phyloP scores from a whole-genome alignment of 2,888 invertebrate species.

The Abrostola triplasia region DNA sequence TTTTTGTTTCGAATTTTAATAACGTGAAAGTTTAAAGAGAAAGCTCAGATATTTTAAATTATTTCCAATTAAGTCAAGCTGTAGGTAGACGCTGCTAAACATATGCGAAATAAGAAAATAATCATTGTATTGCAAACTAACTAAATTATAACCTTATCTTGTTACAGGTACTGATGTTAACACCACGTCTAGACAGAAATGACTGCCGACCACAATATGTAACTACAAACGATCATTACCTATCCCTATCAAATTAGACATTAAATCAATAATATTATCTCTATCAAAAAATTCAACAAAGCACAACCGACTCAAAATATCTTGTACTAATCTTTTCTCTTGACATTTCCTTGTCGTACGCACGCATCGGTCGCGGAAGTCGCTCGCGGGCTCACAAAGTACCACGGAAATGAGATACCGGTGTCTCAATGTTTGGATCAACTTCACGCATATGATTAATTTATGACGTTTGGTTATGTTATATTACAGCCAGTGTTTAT shows the following conservation, averaged over 20 bases:
- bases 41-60: too few relatives aligned
- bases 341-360: constrained; percentile 14
- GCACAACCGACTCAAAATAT: constrained; percentile 6
- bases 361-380: constrained; percentile 39
- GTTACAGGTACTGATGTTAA: constrained; percentile 48
- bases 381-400: constrained; percentile 51
- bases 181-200: constrained; percentile 42
- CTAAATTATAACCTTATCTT: neutral
- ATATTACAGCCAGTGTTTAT: constrained; percentile 26
- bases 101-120: too few relatives aligned
- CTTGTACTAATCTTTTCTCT: constrained; percentile 14
- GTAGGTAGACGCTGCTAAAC: too few relatives aligned
- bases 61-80: too few relatives aligned
- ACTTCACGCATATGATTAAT: constrained; percentile 50
- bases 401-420: constrained; percentile 61
- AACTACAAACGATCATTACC: neutral
- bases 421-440: constrained; percentile 43
- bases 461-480: constrained; percentile 36
- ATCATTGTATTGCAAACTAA: too few relatives aligned
- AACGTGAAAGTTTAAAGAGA: too few relatives aligned
- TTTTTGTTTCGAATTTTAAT: too few relatives aligned
- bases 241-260: constrained; percentile 20
- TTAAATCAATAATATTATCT: too few relatives aligned
- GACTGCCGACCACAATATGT: constrained; percentile 5
- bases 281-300: constrained; percentile 15